Base-by-base conservation (phyloP, 1,140 invertebrate species). In the Calycopis cecrops region DNA sequence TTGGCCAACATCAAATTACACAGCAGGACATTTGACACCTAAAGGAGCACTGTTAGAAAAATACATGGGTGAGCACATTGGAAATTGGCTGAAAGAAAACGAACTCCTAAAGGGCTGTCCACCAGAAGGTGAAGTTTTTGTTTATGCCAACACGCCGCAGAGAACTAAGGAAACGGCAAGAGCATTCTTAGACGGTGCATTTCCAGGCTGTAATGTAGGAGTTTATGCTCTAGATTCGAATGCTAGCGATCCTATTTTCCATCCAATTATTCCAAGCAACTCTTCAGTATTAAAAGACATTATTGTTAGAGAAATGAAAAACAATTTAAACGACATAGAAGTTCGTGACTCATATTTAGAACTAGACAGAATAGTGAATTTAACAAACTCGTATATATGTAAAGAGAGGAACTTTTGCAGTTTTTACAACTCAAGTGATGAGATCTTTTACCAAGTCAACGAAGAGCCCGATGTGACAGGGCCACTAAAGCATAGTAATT, bases 71-170 rank as follows among this genome's bases (percentile, higher is more conserved):
- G 51, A 67, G 50, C 76, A 71, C 48, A 64, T 80, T 28, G 57
- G 51, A 3, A 37, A 64, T 11, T 78, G 73, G 73, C 50, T 80
- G 9, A 44, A 57, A 4, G 61, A 61, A 9, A 59, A 74, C 51
- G 57, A 65, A 3, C 52, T 85, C 6, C 52, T 82, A 4, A 53
- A 64, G 12, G 49, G 34, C 9, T 83, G 81, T 61, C 76, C 78
- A 6, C 18, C 60, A 35, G 21, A 60, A 48, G 57, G 70, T 9
- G 28, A 55, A 7, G 55, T 81, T 14, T 58, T 63, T 52, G 63
- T 81, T 54, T 83, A 83, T 56, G 66, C 79, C 0, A 85, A 85
- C 52, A 72, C 67, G 0, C 66, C 48, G 37, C 70, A 79, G 48
- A 66, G 81, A 9, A 83, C 81, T 1, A 64, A 55, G 38, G 69